Conservation (phyloP, 2,113 vertebrate species). For the Puntigrus tetrazona region DNA sequence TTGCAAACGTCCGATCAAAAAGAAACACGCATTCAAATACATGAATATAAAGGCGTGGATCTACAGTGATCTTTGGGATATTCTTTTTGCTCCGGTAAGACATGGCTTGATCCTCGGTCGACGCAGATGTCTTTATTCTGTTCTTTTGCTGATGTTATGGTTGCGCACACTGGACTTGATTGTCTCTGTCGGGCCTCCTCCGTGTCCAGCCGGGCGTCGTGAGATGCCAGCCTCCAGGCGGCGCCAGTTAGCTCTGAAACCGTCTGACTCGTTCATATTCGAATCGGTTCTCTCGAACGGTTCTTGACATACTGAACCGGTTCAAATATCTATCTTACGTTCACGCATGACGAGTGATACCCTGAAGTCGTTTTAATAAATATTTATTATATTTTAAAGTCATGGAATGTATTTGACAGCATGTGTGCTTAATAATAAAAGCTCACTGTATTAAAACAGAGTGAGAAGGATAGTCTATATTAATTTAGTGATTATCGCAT, state of each 20-base stretch:
- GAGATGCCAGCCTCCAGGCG: conserved; percentile 60
- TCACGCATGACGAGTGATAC: not conserved
- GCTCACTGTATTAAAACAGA: not conserved
- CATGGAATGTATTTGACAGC: not conserved
- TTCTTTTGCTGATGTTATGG: conserved; percentile 58
- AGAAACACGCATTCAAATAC: not conserved
- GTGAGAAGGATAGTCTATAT: not conserved
- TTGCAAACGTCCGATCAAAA: conserved; percentile 31
- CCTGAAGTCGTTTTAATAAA: not conserved
- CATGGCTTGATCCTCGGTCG: conserved; percentile 74
- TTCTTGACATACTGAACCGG: not conserved
- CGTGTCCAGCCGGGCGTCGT: conserved; percentile 8
- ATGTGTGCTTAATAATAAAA: not conserved
- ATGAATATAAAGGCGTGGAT: conserved; percentile 67
- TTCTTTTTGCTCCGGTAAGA: conserved; percentile 97
- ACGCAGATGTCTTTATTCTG: conserved; percentile 37
- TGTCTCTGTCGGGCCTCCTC: conserved; percentile 68
- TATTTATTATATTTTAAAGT: not conserved
- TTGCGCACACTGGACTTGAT: conserved; percentile 48
- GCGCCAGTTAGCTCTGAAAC: not conserved
- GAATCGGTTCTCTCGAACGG: conserved; percentile 14
- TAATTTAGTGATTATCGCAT: not conserved
- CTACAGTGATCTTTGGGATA: conserved; percentile 95
- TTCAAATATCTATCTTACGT: not conserved
- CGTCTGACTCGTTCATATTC: not conserved